Evolutionary conservation across 2,888 invertebrate species (phyloP).

Genomic region (Apamea crenata): DNA sequence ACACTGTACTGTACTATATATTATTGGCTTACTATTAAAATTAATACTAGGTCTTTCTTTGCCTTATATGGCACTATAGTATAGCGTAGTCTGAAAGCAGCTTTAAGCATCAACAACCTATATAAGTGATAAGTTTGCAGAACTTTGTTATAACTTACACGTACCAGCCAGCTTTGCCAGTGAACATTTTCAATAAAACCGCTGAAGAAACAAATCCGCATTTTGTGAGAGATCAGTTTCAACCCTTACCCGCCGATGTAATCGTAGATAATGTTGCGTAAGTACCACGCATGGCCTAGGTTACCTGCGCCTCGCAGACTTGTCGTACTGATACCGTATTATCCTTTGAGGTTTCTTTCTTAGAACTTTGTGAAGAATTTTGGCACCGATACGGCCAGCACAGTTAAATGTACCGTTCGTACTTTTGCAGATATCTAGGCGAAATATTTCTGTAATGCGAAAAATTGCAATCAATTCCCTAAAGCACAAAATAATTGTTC

Average conservation of each 20-base stretch:
- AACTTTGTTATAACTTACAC: slow-evolving; percentile 36
- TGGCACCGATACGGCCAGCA: not conserved
- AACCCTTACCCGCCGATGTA: slow-evolving; percentile 7
- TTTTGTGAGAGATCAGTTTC: not conserved
- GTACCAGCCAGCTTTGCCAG: no score
- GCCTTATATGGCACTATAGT: no score
- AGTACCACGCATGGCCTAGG: slow-evolving; percentile 28
- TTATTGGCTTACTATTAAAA: no score
- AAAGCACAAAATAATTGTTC: not conserved
- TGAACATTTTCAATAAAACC: slow-evolving; percentile 23
- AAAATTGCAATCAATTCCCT: not conserved
- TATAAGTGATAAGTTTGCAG: slow-evolving; percentile 23
- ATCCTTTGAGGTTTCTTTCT: not conserved
- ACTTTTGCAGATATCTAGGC: not conserved
- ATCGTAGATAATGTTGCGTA: slow-evolving; percentile 39
- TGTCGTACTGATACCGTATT: slow-evolving; percentile 17
- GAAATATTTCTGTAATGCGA: not conserved
- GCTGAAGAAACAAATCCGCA: slow-evolving; percentile 6
- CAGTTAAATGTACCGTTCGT: not conserved
- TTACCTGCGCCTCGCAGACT: slow-evolving; percentile 23
- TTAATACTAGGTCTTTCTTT: no score
- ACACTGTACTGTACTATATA: no score
- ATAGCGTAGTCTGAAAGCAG: no score
- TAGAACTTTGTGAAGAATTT: not conserved
- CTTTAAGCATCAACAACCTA: not conserved